Conservation (phyloP, 2,888 invertebrate genomes). For the Dryobotodes eremita region DNA sequence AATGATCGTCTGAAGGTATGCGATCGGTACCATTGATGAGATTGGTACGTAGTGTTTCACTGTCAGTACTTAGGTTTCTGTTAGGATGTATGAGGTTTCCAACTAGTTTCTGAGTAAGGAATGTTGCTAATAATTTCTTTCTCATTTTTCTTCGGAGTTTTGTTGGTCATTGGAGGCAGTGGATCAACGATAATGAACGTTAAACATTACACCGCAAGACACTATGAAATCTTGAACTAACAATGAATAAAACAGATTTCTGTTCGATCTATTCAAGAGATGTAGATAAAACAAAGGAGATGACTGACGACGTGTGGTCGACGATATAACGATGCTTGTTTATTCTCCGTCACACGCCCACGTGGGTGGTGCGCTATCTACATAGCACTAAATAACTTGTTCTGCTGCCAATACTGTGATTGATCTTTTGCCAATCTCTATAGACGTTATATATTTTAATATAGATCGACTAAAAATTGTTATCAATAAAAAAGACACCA, state of each 20-base stretch:
- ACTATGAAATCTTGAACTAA: background rate
- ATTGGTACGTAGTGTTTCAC: conserved; percentile 40
- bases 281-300: conserved; percentile 39
- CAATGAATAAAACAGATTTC: background rate
- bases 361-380: conserved; percentile 53
- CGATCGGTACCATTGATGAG: conserved; percentile 58
- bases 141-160: background rate
- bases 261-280: conserved; percentile 13
- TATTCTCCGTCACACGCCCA: conserved; percentile 33
- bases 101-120: background rate
- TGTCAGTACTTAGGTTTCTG: conserved; percentile 11
- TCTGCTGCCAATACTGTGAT: conserved; percentile 52
- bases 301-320: conserved; percentile 41
- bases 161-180: background rate
- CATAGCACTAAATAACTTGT: conserved; percentile 52
- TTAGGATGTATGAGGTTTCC: background rate
- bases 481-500: background rate
- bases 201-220: background rate
- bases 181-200: background rate
- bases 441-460: background rate
- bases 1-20: conserved; percentile 64
- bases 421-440: conserved; percentile 44
- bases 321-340: conserved; percentile 44
- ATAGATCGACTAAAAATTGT: background rate
- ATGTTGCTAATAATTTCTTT: background rate